phyloP scores from a whole-genome alignment of 2,888 invertebrate species.

The Trichogramma dendrolimi region DNA sequence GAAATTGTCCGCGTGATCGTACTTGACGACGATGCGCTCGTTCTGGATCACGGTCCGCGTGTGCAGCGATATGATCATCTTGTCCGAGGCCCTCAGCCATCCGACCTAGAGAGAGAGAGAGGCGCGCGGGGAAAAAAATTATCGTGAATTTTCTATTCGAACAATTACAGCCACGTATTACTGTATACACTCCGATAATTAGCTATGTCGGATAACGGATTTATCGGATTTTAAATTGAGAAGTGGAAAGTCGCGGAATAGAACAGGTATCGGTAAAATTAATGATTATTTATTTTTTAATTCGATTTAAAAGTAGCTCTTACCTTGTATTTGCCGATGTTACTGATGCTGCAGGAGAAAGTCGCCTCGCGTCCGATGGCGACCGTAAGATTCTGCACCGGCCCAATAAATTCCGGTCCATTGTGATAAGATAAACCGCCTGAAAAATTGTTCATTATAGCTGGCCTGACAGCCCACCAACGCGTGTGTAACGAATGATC shows the following conservation, averaged over 20 bases:
- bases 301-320: not conserved
- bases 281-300: too few relatives aligned
- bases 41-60: slow-evolving; percentile 81
- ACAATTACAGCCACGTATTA: too few relatives aligned
- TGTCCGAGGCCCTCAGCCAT: slow-evolving; percentile 85
- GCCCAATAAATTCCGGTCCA: slow-evolving; percentile 44
- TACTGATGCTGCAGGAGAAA: slow-evolving; percentile 49
- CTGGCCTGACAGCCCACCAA: slow-evolving; percentile 24
- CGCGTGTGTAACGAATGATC: not conserved
- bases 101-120: slow-evolving; percentile 64
- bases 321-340: slow-evolving; percentile 50
- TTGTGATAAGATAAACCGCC: slow-evolving; percentile 37
- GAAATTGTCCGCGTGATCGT: slow-evolving; percentile 60
- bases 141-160: too few relatives aligned
- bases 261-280: too few relatives aligned
- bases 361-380: slow-evolving; percentile 48
- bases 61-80: slow-evolving; percentile 83
- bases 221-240: too few relatives aligned
- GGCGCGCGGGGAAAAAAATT: not conserved
- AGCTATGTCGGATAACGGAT: too few relatives aligned
- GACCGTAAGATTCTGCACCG: slow-evolving; percentile 49
- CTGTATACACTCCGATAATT: too few relatives aligned
- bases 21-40: slow-evolving; percentile 74
- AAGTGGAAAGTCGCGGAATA: too few relatives aligned
- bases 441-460: slow-evolving; percentile 34